These are phyloP conservation scores for Pelochelys cantorii DNA, from an alignment of 2,797 vertebrate genomes.

Conservation along the genomic window DNA sequence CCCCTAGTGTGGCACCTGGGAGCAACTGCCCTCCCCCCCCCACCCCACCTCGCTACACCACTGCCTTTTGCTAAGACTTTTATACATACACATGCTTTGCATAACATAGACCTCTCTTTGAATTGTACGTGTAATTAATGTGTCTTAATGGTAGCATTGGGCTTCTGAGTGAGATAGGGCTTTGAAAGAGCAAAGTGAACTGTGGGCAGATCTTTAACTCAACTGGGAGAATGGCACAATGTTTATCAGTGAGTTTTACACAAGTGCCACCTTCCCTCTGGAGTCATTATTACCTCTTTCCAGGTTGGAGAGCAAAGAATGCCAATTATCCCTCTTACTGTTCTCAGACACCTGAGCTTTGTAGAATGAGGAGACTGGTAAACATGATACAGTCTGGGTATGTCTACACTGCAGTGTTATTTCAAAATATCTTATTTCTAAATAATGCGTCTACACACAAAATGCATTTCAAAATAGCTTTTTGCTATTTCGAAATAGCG, in stretches of 20 bases:
- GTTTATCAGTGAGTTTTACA: neutral
- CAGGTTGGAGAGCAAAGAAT: neutral
- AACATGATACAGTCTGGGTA: neutral
- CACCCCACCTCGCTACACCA: no score
- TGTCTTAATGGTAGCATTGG: neutral
- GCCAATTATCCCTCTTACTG: neutral
- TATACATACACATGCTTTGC: neutral
- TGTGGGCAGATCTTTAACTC: neutral
- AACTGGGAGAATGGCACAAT: neutral
- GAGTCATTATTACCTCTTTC: neutral
- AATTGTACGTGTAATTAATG: neutral
- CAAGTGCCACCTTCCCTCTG: neutral
- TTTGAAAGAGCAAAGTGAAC: neutral
- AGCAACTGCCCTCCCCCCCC: no score
- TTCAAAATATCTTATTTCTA: no score
- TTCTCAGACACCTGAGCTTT: neutral
- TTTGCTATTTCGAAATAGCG: no score
- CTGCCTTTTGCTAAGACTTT: neutral
- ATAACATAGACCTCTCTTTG: neutral
- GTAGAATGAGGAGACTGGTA: neutral
- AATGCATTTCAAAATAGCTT: no score
- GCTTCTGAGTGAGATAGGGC: neutral
- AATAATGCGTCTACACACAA: no score
- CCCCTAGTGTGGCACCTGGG: no score
- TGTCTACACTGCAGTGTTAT: no score